These are phyloP conservation scores for Buphagus erythrorhynchus DNA, from an alignment of 2,797 vertebrate genomes.

Conservation along the genomic window DNA sequence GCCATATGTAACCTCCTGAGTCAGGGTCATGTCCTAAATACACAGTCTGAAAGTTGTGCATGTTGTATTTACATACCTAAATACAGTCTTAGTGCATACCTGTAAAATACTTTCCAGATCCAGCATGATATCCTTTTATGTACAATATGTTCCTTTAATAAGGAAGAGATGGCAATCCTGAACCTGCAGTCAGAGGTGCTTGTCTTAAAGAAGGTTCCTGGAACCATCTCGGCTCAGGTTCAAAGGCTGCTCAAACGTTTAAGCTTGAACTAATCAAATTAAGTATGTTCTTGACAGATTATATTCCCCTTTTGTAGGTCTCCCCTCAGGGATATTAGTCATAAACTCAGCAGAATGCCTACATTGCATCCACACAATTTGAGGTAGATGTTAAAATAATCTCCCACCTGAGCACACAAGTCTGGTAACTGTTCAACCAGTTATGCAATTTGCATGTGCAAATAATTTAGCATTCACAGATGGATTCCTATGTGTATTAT, in stretches of 20 bases:
- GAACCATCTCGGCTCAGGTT: not conserved
- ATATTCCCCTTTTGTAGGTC: not conserved
- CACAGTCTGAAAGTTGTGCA: not conserved
- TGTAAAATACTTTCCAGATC: not conserved
- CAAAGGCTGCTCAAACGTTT: constrained; percentile 33
- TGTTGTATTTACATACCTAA: not conserved
- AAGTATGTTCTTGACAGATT: not conserved
- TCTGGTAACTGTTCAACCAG: constrained; percentile 2
- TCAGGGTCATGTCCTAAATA: not conserved
- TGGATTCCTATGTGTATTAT: not conserved
- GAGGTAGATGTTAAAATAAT: constrained; percentile 33
- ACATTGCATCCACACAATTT: not conserved
- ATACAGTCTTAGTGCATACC: not conserved
- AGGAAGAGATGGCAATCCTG: not conserved
- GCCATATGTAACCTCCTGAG: not conserved
- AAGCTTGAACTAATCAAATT: constrained; percentile 14
- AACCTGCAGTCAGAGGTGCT: not conserved
- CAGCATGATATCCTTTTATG: not conserved
- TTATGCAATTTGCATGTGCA: not conserved
- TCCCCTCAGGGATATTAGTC: not conserved
- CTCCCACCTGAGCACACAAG: not conserved
- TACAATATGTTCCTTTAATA: not conserved
- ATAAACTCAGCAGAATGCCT: not conserved
- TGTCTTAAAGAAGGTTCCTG: not conserved
- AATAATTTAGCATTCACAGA: not conserved